phyloP scores from a whole-genome alignment of 2,888 invertebrate species.

The Periphyllus acericola region DNA sequence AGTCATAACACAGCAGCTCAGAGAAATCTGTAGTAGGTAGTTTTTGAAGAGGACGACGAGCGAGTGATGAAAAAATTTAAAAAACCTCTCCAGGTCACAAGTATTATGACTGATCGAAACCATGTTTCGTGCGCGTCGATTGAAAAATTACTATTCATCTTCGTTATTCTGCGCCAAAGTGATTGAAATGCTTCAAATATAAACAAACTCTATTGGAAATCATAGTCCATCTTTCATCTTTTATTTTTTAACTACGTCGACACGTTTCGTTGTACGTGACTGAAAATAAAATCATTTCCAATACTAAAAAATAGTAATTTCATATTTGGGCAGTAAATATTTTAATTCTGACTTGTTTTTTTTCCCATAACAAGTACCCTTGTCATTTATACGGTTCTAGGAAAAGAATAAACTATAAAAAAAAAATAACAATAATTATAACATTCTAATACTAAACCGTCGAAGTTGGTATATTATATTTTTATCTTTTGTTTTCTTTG shows the following conservation, averaged over 20 bases:
- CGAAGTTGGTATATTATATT: background rate
- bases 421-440: background rate
- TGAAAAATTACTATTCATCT: too few relatives aligned
- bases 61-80: too few relatives aligned
- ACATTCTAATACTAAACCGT: background rate
- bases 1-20: too few relatives aligned
- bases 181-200: background rate
- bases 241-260: background rate
- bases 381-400: background rate
- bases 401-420: conserved; percentile 7
- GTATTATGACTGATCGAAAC: too few relatives aligned
- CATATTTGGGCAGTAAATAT: background rate
- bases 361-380: background rate
- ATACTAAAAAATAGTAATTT: background rate
- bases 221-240: background rate
- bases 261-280: background rate
- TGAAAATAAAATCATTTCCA: background rate
- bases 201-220: background rate
- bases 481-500: background rate
- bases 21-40: too few relatives aligned
- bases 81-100: too few relatives aligned
- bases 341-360: background rate
- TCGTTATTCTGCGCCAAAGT: too few relatives aligned
- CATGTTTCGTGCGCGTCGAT: too few relatives aligned
- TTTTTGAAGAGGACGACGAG: too few relatives aligned